Conservation (phyloP, 2,113 vertebrate species). For the Daboia siamensis region DNA sequence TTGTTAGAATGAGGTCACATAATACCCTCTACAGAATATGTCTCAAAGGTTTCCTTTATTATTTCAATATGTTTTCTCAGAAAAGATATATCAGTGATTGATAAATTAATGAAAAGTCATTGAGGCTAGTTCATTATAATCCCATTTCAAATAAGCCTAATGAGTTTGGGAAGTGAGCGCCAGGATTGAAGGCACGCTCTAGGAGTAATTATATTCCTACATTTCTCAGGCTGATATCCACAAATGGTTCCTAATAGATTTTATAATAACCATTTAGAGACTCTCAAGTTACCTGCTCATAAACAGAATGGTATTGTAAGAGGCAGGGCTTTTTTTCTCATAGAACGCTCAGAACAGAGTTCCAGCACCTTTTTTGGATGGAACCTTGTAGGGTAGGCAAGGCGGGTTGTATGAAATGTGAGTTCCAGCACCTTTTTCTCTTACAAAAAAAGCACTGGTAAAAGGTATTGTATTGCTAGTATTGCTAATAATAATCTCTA, state of each 20-base stretch:
- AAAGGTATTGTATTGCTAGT: neutral
- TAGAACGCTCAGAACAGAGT: too few species aligned
- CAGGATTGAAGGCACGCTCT: neutral
- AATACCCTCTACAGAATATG: neutral
- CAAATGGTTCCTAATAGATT: neutral
- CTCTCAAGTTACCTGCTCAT: neutral
- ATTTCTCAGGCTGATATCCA: neutral
- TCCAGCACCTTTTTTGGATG: too few species aligned
- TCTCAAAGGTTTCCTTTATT: neutral
- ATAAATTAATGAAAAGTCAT: neutral
- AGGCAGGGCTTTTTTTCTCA: too few species aligned
- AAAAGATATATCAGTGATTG: neutral
- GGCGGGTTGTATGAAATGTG: too few species aligned
- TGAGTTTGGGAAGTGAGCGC: conserved; percentile 37
- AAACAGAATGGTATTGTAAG: neutral
- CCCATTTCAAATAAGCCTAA: neutral
- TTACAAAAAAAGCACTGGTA: too few species aligned
- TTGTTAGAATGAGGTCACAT: neutral
- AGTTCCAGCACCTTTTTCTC: too few species aligned
- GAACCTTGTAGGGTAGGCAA: too few species aligned
- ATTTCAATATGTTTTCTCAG: neutral
- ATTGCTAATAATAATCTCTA: neutral
- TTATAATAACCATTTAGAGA: neutral
- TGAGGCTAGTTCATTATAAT: neutral
- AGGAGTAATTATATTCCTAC: neutral